These are phyloP conservation scores for Aphidius ervi DNA, from an alignment of 1,140 invertebrate species.

Conservation along the genomic window DNA sequence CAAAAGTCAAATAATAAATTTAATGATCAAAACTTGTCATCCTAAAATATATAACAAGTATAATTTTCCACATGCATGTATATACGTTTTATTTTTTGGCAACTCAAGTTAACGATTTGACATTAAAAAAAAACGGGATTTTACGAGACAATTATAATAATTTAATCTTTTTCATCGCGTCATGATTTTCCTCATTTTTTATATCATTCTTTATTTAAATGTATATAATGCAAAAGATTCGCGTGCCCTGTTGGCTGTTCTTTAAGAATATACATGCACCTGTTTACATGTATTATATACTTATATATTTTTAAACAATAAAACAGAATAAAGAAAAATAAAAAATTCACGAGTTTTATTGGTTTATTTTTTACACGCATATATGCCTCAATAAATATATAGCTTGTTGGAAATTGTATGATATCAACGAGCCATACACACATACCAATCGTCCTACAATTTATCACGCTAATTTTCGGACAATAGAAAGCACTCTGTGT, in stretches of 20 bases:
- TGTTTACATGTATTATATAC: neutral
- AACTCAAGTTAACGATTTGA: constrained; percentile 28
- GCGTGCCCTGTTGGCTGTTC: constrained; percentile 5
- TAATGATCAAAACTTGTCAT: constrained; percentile 9
- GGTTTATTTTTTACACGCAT: neutral
- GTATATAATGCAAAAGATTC: constrained; percentile 5
- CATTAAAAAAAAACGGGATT: constrained; percentile 10
- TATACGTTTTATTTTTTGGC: constrained; percentile 22
- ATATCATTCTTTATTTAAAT: too few relatives aligned
- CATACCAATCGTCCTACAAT: constrained; percentile 22
- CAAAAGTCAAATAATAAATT: constrained; percentile 7
- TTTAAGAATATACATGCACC: constrained; percentile 9
- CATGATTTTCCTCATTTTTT: neutral
- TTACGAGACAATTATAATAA: constrained; percentile 10
- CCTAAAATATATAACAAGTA: constrained; percentile 7
- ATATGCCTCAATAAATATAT: neutral
- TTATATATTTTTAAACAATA: neutral
- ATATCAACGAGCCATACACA: neutral
- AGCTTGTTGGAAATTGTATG: too few relatives aligned
- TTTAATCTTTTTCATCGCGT: constrained; percentile 8
- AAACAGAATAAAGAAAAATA: neutral
- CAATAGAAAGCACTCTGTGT: constrained; percentile 25
- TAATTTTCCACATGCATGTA: constrained; percentile 3
- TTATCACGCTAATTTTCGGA: constrained; percentile 42
- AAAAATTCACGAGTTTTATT: too few relatives aligned